These are phyloP conservation scores for Schizopygopsis pylzovi DNA, from an alignment of 2,797 vertebrate genomes.

Conservation along the genomic window DNA sequence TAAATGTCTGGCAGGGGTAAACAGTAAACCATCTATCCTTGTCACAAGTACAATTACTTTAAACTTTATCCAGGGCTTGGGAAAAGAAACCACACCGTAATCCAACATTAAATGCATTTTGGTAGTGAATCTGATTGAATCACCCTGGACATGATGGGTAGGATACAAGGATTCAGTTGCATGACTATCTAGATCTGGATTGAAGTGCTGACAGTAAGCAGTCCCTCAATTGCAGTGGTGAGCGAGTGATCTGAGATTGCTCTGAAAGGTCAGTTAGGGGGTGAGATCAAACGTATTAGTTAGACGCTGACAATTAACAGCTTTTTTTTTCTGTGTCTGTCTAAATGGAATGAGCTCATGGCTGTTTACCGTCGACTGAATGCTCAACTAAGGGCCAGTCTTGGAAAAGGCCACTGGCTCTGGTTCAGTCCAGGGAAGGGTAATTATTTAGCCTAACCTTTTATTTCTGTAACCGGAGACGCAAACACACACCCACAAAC, in stretches of 20 bases:
- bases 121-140: slow-evolving; percentile 25
- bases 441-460: slow-evolving; percentile 61
- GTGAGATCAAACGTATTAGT: slow-evolving; percentile 52
- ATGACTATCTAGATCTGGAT: slow-evolving; percentile 49
- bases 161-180: slow-evolving; percentile 18
- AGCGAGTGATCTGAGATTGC: slow-evolving; percentile 39
- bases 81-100: background rate
- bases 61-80: slow-evolving; percentile 7
- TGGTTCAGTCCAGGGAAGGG: slow-evolving; percentile 30
- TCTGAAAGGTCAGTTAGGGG: slow-evolving; percentile 49
- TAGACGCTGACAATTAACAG: slow-evolving; percentile 38
- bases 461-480: slow-evolving; percentile 47
- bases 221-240: slow-evolving; percentile 25
- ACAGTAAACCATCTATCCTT: background rate
- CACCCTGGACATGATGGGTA: slow-evolving; percentile 30
- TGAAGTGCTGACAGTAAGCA: slow-evolving; percentile 34
- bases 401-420: slow-evolving; percentile 55
- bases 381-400: slow-evolving; percentile 33
- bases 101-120: slow-evolving; percentile 36
- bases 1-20: slow-evolving; percentile 17
- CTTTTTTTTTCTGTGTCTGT: slow-evolving; percentile 44
- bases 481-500: slow-evolving; percentile 31
- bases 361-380: slow-evolving; percentile 17
- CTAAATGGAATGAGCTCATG: slow-evolving; percentile 56
- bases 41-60: slow-evolving; percentile 9